These are phyloP conservation scores for Drosophila imparisetae DNA, from an alignment of 2,888 invertebrate genomes.

Conservation along the genomic window DNA sequence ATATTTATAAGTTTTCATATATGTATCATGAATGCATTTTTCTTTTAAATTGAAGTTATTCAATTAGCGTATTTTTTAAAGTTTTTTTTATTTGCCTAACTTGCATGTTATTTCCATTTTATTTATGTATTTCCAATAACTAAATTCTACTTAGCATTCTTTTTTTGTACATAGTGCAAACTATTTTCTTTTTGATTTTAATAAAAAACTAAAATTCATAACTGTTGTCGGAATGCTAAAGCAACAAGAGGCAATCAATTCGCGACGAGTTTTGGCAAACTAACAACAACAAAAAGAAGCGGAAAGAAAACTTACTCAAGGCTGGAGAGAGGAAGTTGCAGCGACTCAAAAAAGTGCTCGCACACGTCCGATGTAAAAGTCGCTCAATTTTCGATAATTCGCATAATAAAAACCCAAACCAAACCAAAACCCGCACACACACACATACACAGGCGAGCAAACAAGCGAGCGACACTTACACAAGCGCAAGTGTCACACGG, in stretches of 20 bases:
- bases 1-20: background rate
- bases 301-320: conserved; percentile 38
- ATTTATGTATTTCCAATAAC: background rate
- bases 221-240: background rate
- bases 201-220: background rate
- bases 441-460: conserved; percentile 21
- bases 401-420: conserved; percentile 66
- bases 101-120: too few relatives aligned
- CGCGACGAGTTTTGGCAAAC: background rate
- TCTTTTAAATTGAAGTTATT: background rate
- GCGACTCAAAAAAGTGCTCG: conserved; percentile 29
- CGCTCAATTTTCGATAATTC: conserved; percentile 80
- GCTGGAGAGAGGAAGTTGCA: conserved; percentile 7
- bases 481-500: conserved; percentile 70
- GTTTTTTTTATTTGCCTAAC: background rate
- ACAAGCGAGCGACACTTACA: conserved; percentile 44
- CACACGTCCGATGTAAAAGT: conserved; percentile 33
- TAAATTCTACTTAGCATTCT: background rate
- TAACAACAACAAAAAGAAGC: background rate
- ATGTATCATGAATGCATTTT: background rate
- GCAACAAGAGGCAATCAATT: conserved; percentile 6
- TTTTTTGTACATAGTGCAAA: background rate
- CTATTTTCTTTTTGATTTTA: background rate
- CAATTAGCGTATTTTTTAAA: background rate
- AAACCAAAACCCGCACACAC: conserved; percentile 43